phyloP scores from a whole-genome alignment of 2,113 vertebrate genomes.

The Microtus pennsylvanicus region DNA sequence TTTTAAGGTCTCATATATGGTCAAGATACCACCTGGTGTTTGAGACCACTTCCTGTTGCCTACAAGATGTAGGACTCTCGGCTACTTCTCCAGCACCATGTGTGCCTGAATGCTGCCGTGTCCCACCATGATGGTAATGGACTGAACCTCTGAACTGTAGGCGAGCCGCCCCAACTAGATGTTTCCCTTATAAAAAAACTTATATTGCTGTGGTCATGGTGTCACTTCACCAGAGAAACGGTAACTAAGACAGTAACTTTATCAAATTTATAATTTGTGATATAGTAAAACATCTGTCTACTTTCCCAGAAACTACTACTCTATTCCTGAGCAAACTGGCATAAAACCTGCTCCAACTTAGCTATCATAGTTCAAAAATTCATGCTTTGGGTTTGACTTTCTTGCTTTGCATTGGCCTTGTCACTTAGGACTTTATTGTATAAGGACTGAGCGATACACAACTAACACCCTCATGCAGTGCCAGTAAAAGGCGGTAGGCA shows the following conservation, averaged over 20 bases:
- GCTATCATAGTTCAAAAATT: slow-evolving; percentile 29
- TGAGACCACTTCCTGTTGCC: neutral
- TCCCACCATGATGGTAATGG: neutral
- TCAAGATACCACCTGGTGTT: neutral
- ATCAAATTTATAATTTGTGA: slow-evolving; percentile 61
- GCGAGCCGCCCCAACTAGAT: neutral
- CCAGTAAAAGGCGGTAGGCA: slow-evolving; percentile 2
- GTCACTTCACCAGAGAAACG: neutral
- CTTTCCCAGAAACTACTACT: slow-evolving; percentile 46
- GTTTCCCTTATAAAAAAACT: neutral
- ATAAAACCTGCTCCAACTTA: slow-evolving; percentile 46
- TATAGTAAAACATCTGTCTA: slow-evolving; percentile 26
- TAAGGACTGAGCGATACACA: neutral
- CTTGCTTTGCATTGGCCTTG: neutral
- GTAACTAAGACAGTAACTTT: slow-evolving; percentile 4
- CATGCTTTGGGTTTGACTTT: slow-evolving; percentile 28
- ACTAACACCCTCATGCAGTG: neutral
- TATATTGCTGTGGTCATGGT: neutral
- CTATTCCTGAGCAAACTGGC: slow-evolving; percentile 34
- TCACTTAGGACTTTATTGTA: neutral
- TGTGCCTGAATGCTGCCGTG: neutral
- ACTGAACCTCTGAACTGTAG: neutral
- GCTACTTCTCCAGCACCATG: neutral
- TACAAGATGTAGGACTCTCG: neutral
- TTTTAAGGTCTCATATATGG: neutral